Conservation (phyloP, 2,888 invertebrate species). For the Epirrita christyi region DNA sequence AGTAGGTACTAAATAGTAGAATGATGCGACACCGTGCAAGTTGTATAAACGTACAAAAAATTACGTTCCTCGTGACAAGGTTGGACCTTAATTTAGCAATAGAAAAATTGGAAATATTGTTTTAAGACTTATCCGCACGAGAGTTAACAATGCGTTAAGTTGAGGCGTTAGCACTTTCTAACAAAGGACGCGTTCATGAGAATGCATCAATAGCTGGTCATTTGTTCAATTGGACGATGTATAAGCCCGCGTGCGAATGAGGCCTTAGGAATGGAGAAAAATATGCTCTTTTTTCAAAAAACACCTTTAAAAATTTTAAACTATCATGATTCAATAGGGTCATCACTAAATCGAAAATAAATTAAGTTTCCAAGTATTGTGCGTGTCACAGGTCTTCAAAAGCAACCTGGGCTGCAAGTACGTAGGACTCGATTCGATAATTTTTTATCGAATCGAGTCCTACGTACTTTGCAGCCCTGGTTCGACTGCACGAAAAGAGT, state of each 20-base stretch:
- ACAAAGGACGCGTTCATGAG: no score
- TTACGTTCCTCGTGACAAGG: constrained; percentile 22
- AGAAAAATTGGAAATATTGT: constrained; percentile 9
- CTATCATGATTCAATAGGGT: constrained; percentile 6
- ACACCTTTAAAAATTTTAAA: constrained; percentile 8
- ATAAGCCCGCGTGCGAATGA: no score
- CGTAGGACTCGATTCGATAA: no score
- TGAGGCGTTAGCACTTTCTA: no score
- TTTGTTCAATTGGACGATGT: no score
- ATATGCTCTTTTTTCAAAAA: constrained; percentile 17
- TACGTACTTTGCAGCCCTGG: no score
- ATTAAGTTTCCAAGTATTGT: not conserved
- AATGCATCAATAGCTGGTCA: no score
- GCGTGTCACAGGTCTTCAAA: not conserved
- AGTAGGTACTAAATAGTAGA: constrained; percentile 24
- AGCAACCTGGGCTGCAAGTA: not conserved
- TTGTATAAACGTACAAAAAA: constrained; percentile 43
- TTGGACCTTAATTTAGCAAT: not conserved
- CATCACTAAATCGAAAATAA: not conserved
- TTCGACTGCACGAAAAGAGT: not conserved
- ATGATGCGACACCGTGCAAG: constrained; percentile 35
- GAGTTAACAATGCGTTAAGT: no score
- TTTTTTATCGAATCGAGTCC: no score
- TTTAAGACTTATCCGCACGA: no score
- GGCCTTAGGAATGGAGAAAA: constrained; percentile 24